These are phyloP conservation scores for Discoglossus pictus DNA, from an alignment of 2,797 vertebrate species.

Conservation along the genomic window DNA sequence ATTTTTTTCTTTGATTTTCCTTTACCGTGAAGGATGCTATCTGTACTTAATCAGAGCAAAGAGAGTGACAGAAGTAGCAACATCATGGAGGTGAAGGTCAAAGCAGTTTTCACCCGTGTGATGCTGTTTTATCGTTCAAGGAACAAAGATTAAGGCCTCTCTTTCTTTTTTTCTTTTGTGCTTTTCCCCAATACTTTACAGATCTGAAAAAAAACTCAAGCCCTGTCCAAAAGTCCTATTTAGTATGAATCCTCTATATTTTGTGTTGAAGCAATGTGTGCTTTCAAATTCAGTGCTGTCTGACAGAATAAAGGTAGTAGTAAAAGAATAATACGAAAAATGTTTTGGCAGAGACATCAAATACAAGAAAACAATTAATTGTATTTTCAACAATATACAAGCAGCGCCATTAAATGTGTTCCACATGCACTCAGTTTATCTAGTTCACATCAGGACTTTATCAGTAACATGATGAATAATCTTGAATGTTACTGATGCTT, in stretches of 20 bases:
- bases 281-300: conserved; percentile 3
- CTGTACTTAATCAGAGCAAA: conserved; percentile 77
- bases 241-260: conserved; percentile 72
- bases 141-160: conserved; percentile 75
- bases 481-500: not conserved
- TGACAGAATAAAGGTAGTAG: conserved; percentile 23
- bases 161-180: conserved; percentile 75
- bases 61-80: conserved; percentile 70
- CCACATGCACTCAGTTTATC: conserved; percentile 20
- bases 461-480: not conserved
- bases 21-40: conserved; percentile 72
- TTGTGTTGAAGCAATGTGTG: not conserved
- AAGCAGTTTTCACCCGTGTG: conserved; percentile 75
- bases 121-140: conserved; percentile 73
- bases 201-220: conserved; percentile 71
- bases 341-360: conserved; percentile 22
- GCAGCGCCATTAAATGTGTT: conserved; percentile 23
- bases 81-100: conserved; percentile 75
- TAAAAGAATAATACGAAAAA: conserved; percentile 8
- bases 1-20: conserved; percentile 76
- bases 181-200: conserved; percentile 73
- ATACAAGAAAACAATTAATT: conserved; percentile 25
- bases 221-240: conserved; percentile 74
- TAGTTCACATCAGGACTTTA: conserved; percentile 7
- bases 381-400: conserved; percentile 16